phyloP scores from a whole-genome alignment of 2,113 vertebrate genomes.

The Grallaria varia region DNA sequence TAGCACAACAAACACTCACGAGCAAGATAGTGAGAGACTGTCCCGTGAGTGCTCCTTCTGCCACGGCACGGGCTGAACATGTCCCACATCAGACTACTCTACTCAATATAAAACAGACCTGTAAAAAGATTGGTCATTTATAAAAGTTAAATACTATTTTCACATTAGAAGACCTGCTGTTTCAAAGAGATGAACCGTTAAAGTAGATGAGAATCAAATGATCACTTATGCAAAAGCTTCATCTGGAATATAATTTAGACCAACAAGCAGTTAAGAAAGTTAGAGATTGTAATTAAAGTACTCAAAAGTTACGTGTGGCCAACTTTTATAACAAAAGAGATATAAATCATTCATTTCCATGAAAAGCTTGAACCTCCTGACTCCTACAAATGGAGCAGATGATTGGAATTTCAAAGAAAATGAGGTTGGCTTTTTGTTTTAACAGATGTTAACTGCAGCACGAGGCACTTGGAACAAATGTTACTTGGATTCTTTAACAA shows the following conservation, averaged over 20 bases:
- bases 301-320: neutral
- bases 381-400: constrained; percentile 66
- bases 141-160: constrained; percentile 63
- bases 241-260: constrained; percentile 49
- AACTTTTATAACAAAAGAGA: constrained; percentile 22
- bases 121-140: constrained; percentile 64
- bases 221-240: constrained; percentile 2
- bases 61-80: neutral
- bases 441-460: constrained; percentile 59
- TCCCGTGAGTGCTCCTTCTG: constrained; percentile 1
- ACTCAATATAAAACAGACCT: constrained; percentile 55
- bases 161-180: constrained; percentile 55
- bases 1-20: constrained; percentile 8
- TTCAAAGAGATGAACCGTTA: constrained; percentile 49
- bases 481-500: constrained; percentile 65
- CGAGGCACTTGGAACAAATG: constrained; percentile 55
- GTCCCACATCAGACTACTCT: constrained; percentile 15
- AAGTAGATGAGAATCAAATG: constrained; percentile 10
- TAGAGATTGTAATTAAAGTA: constrained; percentile 21
- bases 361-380: constrained; percentile 35
- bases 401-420: constrained; percentile 62
- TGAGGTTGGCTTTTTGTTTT: constrained; percentile 44
- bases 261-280: constrained; percentile 31
- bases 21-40: neutral
- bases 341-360: neutral